Evolutionary conservation across 2,113 vertebrate species (phyloP).

Genomic region (Tretioscincus oriximinensis): DNA sequence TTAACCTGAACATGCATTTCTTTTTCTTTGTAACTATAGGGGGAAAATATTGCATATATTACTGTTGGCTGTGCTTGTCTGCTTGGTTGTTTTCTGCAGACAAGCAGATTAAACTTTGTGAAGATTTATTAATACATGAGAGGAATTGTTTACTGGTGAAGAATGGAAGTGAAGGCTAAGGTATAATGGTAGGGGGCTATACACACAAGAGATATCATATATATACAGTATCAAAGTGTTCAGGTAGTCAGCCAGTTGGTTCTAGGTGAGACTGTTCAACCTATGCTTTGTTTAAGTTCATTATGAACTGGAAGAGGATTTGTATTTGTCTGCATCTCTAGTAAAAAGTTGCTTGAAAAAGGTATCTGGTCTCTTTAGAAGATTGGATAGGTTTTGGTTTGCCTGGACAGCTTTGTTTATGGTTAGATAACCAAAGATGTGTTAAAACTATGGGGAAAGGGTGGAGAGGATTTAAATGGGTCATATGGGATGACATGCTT

Average conservation of each 20-base stretch:
- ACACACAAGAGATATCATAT: no score
- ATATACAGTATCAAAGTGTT: no score
- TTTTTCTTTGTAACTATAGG: conserved; percentile 33
- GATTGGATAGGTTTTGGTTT: conserved; percentile 75
- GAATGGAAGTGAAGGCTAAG: no score
- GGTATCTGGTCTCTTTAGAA: conserved; percentile 58
- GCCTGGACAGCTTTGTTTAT: conserved; percentile 71
- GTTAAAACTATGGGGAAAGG: background rate
- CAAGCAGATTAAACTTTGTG: conserved; percentile 62
- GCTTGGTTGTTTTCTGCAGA: conserved; percentile 63
- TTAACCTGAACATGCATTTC: conserved; percentile 33
- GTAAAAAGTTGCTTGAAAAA: conserved; percentile 61
- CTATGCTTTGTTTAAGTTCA: no score
- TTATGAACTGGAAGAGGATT: no score
- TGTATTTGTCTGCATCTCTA: no score
- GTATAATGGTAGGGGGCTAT: background rate
- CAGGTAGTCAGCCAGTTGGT: no score
- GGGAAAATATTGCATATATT: conserved; percentile 47
- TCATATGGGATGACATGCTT: conserved; percentile 14
- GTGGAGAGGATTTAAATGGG: background rate
- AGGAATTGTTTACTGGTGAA: no score
- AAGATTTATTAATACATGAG: no score
- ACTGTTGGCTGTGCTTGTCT: conserved; percentile 67
- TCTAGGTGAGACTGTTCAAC: no score
- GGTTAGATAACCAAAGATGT: conserved; percentile 26